Conservation (phyloP, 2,113 vertebrate species). For the Axis porcinus region DNA sequence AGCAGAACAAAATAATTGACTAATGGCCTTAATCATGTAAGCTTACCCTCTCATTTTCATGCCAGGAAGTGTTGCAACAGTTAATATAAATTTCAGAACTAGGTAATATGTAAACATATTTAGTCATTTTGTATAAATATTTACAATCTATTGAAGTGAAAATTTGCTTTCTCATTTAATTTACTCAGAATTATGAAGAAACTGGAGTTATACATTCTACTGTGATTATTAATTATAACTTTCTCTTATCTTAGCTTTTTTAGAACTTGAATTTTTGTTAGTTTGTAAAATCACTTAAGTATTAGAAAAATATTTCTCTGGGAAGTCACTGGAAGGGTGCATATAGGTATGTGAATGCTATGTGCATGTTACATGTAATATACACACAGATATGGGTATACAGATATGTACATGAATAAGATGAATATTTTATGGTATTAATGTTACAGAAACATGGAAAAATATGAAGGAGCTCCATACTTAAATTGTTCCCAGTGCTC, state of each 20-base stretch:
- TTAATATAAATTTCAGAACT: background rate
- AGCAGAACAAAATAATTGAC: conserved; percentile 31
- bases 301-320: background rate
- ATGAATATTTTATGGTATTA: background rate
- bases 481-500: background rate
- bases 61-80: conserved; percentile 29
- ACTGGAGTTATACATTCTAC: background rate
- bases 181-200: background rate
- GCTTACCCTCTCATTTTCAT: background rate
- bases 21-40: background rate
- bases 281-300: background rate
- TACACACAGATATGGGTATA: background rate
- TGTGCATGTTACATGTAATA: background rate
- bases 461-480: background rate
- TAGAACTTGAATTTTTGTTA: conserved; percentile 31
- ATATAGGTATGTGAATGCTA: background rate
- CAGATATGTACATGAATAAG: background rate
- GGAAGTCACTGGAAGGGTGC: background rate
- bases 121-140: background rate
- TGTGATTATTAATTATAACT: background rate
- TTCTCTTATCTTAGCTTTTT: background rate
- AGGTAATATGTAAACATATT: background rate
- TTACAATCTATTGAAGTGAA: background rate
- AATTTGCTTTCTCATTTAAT: background rate
- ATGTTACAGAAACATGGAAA: background rate